Conservation (phyloP, 2,888 invertebrate species). For the Aquatica leii region DNA sequence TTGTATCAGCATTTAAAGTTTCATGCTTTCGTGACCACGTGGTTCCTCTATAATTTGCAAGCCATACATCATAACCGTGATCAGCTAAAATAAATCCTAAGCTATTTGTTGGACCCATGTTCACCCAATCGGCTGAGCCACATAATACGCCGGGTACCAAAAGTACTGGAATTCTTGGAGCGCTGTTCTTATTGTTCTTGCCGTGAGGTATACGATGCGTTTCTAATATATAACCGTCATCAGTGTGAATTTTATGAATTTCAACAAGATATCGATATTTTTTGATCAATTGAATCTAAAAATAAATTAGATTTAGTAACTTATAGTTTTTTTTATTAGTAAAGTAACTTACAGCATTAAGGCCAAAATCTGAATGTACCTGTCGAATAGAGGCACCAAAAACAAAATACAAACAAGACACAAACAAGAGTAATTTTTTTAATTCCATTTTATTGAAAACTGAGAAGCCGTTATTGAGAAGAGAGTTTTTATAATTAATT, state of each 20-base stretch:
- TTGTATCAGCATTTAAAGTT: constrained; percentile 53
- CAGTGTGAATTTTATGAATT: neutral
- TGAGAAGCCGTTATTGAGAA: too few species aligned
- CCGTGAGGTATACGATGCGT: neutral
- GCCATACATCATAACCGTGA: constrained; percentile 65
- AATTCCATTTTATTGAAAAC: too few species aligned
- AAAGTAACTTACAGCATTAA: constrained; percentile 8
- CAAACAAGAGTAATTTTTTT: too few species aligned
- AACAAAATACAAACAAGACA: too few species aligned
- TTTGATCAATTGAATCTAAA: neutral
- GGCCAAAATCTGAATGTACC: constrained; percentile 8
- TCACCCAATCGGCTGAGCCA: constrained; percentile 77
- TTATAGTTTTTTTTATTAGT: neutral
- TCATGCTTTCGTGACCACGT: constrained; percentile 55
- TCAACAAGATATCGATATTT: constrained; percentile 7
- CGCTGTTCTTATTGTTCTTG: neutral
- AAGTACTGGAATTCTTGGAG: neutral
- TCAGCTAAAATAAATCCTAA: constrained; percentile 60
- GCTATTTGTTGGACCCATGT: constrained; percentile 69
- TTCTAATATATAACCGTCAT: constrained; percentile 3
- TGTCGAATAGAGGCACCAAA: constrained; percentile 45
- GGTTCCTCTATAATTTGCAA: constrained; percentile 62
- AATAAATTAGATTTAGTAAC: constrained; percentile 6
- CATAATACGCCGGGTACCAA: constrained; percentile 73
- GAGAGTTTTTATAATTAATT: too few species aligned